Conservation (phyloP, 1,140 invertebrate species). For the Oryzaephilus surinamensis region DNA sequence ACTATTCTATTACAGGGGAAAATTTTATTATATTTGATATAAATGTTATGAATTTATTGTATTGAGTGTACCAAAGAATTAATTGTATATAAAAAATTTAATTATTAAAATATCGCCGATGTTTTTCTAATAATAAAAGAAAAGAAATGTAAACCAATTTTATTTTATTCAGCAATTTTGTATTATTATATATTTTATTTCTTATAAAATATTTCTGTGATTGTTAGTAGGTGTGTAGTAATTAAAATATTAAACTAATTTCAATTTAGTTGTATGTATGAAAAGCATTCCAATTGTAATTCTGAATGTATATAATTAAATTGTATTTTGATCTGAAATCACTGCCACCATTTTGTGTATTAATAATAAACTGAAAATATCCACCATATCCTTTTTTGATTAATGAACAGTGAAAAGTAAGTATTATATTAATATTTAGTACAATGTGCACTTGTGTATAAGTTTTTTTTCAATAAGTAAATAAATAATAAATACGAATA, state of each 20-base stretch:
- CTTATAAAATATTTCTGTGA: slow-evolving; percentile 25
- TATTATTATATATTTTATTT: no score
- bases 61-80: slow-evolving; percentile 26
- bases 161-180: no score
- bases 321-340: slow-evolving; percentile 30
- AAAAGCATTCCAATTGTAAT: slow-evolving; percentile 28
- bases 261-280: slow-evolving; percentile 4
- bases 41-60: slow-evolving; percentile 26
- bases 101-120: slow-evolving; percentile 16
- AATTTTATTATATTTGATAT: slow-evolving; percentile 27
- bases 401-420: no score
- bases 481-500: no score
- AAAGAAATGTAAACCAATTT: slow-evolving; percentile 4
- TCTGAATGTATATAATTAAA: slow-evolving; percentile 26
- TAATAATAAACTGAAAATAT: no score
- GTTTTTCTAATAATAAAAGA: slow-evolving; percentile 16
- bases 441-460: no score
- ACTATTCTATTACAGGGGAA: slow-evolving; percentile 25
- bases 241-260: slow-evolving; percentile 9
- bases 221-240: slow-evolving; percentile 26
- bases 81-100: slow-evolving; percentile 19
- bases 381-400: no score
- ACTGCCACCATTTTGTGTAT: slow-evolving; percentile 30
- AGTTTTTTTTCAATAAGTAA: no score
- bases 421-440: no score